Conservation (phyloP, 1,140 invertebrate species). For the Nymphalis io region DNA sequence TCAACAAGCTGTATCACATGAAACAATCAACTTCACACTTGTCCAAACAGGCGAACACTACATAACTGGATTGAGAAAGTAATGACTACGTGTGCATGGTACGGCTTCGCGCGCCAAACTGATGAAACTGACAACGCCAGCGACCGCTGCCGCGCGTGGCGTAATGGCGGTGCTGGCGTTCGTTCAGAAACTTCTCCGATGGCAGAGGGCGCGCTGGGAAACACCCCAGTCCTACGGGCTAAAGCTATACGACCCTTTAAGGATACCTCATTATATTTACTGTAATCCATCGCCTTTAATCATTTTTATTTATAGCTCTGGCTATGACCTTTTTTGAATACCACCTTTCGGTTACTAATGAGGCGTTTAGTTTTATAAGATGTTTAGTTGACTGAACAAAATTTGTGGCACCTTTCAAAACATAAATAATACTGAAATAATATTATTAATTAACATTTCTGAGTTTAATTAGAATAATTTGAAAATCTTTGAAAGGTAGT, state of each 20-base stretch:
- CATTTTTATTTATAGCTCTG: constrained; percentile 66
- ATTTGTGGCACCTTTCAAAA: background rate
- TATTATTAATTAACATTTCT: no score
- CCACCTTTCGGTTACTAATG: constrained; percentile 20
- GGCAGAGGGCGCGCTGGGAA: constrained; percentile 66
- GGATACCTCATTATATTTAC: constrained; percentile 78
- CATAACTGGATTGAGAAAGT: constrained; percentile 37
- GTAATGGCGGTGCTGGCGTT: constrained; percentile 18
- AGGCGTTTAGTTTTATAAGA: constrained; percentile 5
- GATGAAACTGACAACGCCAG: constrained; percentile 22
- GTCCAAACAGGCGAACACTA: constrained; percentile 70
- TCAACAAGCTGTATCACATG: constrained; percentile 72
- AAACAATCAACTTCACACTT: constrained; percentile 79
- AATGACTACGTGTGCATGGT: constrained; percentile 42
- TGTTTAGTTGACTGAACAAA: background rate
- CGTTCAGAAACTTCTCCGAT: constrained; percentile 22
- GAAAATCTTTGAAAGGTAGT: no score
- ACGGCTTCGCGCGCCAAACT: constrained; percentile 75
- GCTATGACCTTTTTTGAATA: constrained; percentile 33
- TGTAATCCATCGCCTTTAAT: constrained; percentile 74
- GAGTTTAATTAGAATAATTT: no score
- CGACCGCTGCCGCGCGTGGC: constrained; percentile 23
- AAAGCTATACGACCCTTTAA: constrained; percentile 56
- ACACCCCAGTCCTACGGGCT: constrained; percentile 31
- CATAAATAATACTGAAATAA: no score